phyloP scores from a whole-genome alignment of 2,888 invertebrate genomes.

The Mesochorus sp. region DNA sequence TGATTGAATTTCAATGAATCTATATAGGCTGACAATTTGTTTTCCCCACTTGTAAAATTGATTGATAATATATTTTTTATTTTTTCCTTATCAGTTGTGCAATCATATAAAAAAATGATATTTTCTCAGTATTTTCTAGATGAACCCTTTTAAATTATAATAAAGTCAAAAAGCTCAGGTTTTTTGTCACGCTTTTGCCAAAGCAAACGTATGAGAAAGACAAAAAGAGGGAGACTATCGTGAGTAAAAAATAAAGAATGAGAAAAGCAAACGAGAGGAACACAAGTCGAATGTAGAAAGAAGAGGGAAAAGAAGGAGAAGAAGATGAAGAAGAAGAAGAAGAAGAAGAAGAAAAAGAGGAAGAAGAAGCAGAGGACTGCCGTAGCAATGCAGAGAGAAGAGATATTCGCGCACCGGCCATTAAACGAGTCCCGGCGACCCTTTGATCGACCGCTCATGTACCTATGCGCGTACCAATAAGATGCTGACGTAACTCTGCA shows the following conservation, averaged over 20 bases:
- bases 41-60: no score
- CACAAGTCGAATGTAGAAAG: constrained; percentile 3
- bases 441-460: constrained; percentile 78
- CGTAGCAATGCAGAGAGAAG: constrained; percentile 47
- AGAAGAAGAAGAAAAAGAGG: constrained; percentile 15
- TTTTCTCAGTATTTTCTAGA: no score
- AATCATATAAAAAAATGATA: no score
- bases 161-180: no score
- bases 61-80: no score
- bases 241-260: background rate
- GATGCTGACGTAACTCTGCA: constrained; percentile 79
- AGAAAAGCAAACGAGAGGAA: constrained; percentile 31
- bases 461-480: constrained; percentile 77
- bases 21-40: no score
- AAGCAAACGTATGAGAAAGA: constrained; percentile 30
- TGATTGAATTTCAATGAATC: no score
- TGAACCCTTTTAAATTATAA: no score
- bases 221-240: constrained; percentile 10
- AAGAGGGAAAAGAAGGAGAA: constrained; percentile 25
- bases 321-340: constrained; percentile 9
- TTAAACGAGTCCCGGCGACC: constrained; percentile 73
- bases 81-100: no score
- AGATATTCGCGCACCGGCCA: constrained; percentile 69
- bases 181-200: no score
- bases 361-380: constrained; percentile 42